Evolutionary conservation across 2,888 invertebrate genomes (phyloP), one percentile per base, ranked within the genome.

Genomic region (Pristionchus arcanus): DNA sequence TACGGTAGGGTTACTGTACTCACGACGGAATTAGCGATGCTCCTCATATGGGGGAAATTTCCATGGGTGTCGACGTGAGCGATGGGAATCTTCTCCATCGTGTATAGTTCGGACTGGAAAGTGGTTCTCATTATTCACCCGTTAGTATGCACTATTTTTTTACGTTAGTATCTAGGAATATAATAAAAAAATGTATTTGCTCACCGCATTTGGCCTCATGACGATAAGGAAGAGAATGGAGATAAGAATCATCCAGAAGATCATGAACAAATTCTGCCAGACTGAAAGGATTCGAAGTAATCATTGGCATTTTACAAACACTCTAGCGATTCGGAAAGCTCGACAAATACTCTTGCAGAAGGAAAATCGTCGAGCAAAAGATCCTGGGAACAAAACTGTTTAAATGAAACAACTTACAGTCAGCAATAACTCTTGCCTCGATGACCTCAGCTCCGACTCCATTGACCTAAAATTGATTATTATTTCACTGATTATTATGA

Each of bases 41-140:
- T 87, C 31, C 87, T 42, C 25, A 87, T n/a, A 49, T 87, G 42
- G 28, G 63, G 87, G 87, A 87, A 87, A 28, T 66, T 25, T 25
- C 87, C 87, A 31, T 87, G 87, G 3, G 68, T 87, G 49, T 87
- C 87, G 3, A 87, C 87, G 87, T 87, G 87, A n/a, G 87, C 87
- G 66, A 87, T 66, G 42, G 87, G 87, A 28, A 87, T 87, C 87
- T 68, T 87, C 34, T 87, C 53, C 87, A 87, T 87, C 49, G 87
- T 87, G 68, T 66, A 87, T 0, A 87, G 49, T 28, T 37, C 87
- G 31, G 87, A 87, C 87, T 87, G 84, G 42, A 49, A 13, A 49
- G 9, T 49, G 11, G 42, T 11, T 21, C n/a, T n/a, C n/a, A n/a
- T n/a, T n/a, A n/a, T n/a, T n/a, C 13, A 83, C 28, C 2, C n/a